These are phyloP conservation scores for Chromis chromis DNA, from an alignment of 2,797 vertebrate genomes.

Conservation along the genomic window DNA sequence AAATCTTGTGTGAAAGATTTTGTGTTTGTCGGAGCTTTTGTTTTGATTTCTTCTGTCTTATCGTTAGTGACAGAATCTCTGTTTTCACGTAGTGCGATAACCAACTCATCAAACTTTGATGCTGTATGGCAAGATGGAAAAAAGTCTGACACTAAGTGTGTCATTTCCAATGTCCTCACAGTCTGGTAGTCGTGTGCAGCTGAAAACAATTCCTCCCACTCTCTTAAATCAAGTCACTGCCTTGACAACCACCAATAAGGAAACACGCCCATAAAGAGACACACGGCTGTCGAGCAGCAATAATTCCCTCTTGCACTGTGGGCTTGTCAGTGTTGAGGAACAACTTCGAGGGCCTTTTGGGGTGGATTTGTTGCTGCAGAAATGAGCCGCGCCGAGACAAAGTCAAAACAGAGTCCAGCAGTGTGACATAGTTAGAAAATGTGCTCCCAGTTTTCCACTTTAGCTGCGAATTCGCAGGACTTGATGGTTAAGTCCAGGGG, in stretches of 20 bases:
- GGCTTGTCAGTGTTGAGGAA: conserved; percentile 23
- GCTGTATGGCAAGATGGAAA: neutral
- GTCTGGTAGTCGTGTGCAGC: conserved; percentile 5
- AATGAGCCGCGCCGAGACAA: conserved; percentile 1
- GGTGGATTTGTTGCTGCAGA: conserved; percentile 22
- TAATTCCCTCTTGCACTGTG: conserved; percentile 13
- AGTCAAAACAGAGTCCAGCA: conserved; percentile 23
- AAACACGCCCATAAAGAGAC: conserved; percentile 21
- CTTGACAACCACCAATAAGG: conserved; percentile 39
- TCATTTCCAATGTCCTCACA: conserved; percentile 20
- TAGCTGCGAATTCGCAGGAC: conserved; percentile 39
- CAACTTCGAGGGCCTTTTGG: neutral
- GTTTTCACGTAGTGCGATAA: neutral
- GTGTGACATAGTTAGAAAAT: conserved; percentile 34
- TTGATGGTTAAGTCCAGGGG: conserved; percentile 45
- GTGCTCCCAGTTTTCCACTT: conserved; percentile 44
- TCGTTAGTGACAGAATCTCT: neutral
- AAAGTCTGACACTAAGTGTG: neutral
- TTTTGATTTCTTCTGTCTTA: neutral
- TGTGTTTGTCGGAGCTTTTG: neutral
- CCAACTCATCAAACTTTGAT: conserved; percentile 1
- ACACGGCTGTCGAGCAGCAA: neutral
- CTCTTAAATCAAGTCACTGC: conserved; percentile 28
- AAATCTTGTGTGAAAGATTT: too few relatives aligned
- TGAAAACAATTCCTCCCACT: conserved; percentile 24